Evolutionary conservation across 1,140 invertebrate genomes (phyloP).

Genomic region (Armadillidium nasatum): DNA sequence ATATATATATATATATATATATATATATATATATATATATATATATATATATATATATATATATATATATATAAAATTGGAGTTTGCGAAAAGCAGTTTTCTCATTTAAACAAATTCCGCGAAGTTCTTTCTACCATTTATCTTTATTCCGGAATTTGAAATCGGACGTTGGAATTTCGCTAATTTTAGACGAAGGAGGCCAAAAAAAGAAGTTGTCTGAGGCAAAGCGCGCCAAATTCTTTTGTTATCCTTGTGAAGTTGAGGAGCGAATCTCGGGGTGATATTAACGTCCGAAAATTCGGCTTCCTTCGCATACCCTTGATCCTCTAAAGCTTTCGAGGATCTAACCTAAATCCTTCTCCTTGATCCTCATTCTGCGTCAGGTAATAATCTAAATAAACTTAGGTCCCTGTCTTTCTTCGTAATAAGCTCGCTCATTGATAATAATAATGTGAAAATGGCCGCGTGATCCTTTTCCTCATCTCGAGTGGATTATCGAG

Average conservation of each 20-base stretch:
- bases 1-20: too few relatives aligned
- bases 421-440: slow-evolving; percentile 7
- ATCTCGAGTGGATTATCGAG: not conserved
- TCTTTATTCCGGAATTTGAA: not conserved
- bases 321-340: not conserved
- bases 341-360: not conserved
- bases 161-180: not conserved
- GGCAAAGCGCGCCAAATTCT: not conserved
- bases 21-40: too few relatives aligned
- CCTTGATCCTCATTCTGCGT: not conserved
- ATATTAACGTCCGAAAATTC: not conserved
- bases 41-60: too few relatives aligned
- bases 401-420: not conserved
- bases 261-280: not conserved
- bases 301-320: not conserved
- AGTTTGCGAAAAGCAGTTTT: not conserved
- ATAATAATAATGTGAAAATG: not conserved
- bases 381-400: slow-evolving; percentile 14
- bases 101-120: not conserved
- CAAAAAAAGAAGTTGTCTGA: not conserved
- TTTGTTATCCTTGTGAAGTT: not conserved
- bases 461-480: not conserved
- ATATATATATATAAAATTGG: too few relatives aligned
- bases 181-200: not conserved
- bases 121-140: not conserved